Evolutionary conservation across 2,888 invertebrate species (phyloP), one percentile per base, ranked within the genome.

Genomic region (Drosophila meridiana): DNA sequence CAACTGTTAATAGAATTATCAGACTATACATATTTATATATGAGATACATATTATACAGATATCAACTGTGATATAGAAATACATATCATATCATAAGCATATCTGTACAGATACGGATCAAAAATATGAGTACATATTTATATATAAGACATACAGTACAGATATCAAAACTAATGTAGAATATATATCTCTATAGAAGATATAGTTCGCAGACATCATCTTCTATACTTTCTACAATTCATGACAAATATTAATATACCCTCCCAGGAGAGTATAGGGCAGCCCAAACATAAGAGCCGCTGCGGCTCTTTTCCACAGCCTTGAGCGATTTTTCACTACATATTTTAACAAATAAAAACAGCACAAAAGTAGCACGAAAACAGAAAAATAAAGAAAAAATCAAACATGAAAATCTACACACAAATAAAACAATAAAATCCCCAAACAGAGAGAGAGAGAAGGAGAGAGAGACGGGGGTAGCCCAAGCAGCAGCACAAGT

Each of bases 351-450:
- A 87, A 89, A 89, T 84, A 90, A 89, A 87, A 83, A 70, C 71
- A 72, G 52, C 57, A 14, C 28, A 40, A 52, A 77, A 73, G 74
- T 62, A 70, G 76, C 59, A 65, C 50, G 47, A 56, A 74, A 48
- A 48, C 11, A 69, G 38, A 65, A 48, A 36, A 50, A 60, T 59
- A 52, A 71, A 58, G 8, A 32, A 76, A 65, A 80, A 72, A 81
- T 78, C 84, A 70, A 69, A 78, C 75, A 86, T 73, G 78, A 73
- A 76, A 80, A 70, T 78, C 77, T 78, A 73, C 86, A 86, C 73
- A 90, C 73, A 89, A 90, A 90, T 87, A 87, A 87, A 90, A 90
- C 90, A 87, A 87, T 87, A 90, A 89, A 90, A 88, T 36, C 20
- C 59, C n/a, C 52, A 57, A 42, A 69, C 30, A 66, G 14, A 53